A percentile compares a stretch with the other conserved stretches of the same genome.
Evolutionary conservation across 2,888 invertebrate species (phyloP).

Genomic region (Leptopilina myrica): DNA sequence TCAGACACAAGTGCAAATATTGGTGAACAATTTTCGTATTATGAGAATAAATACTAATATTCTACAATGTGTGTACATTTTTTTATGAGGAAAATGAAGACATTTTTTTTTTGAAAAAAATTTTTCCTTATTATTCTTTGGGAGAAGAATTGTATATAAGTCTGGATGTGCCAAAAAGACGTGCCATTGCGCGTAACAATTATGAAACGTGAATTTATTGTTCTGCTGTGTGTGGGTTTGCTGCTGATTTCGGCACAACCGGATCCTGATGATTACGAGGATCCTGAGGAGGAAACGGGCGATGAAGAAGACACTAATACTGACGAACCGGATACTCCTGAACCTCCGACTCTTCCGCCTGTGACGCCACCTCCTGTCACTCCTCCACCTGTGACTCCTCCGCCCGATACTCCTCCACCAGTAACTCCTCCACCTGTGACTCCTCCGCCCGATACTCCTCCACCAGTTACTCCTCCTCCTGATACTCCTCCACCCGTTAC

Average conservation of each 20-base stretch:
- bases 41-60: not conserved
- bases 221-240: not conserved
- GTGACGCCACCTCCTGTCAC: not conserved
- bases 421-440: not conserved
- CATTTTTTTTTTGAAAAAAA: not conserved
- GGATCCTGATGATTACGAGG: not conserved
- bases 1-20: too few species aligned
- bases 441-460: not conserved
- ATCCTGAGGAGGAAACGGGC: not conserved
- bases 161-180: not conserved
- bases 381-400: not conserved
- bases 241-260: not conserved
- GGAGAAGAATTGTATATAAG: not conserved
- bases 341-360: not conserved
- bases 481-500: not conserved
- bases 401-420: not conserved
- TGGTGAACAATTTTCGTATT: not conserved
- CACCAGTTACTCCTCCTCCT: not conserved
- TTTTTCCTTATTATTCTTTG: conserved; percentile 3
- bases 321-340: too few species aligned
- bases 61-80: not conserved
- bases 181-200: not conserved
- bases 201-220: not conserved
- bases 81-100: not conserved
- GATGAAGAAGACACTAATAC: not conserved